These are phyloP conservation scores for Castor canadensis DNA, from an alignment of 2,113 vertebrate genomes.

Conservation along the genomic window DNA sequence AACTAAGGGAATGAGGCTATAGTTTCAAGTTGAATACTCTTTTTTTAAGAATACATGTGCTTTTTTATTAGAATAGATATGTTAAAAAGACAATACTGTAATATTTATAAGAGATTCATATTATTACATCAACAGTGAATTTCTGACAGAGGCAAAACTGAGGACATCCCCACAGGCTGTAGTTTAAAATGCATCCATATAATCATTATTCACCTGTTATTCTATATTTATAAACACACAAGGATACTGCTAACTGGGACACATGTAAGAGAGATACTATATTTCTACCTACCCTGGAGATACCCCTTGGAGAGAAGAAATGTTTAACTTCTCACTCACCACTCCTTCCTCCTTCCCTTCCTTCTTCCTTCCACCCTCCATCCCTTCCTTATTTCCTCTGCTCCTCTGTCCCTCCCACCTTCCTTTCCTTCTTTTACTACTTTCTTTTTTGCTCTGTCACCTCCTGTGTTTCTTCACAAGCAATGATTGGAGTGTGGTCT, in stretches of 20 bases:
- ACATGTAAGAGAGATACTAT: not conserved
- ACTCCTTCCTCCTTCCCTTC: not conserved
- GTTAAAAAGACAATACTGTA: too few species aligned
- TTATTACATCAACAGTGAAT: too few species aligned
- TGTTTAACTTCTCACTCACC: not conserved
- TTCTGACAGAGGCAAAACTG: too few species aligned
- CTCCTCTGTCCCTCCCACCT: too few species aligned
- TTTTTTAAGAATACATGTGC: too few species aligned
- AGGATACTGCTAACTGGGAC: not conserved
- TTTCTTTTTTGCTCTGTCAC: not conserved
- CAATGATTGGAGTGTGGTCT: not conserved
- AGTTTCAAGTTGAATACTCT: not conserved
- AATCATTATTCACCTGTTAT: not conserved
- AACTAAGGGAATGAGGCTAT: not conserved
- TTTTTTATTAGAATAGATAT: too few species aligned
- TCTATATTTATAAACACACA: not conserved
- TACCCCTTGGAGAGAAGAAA: not conserved
- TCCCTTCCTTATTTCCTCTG: rapidly evolving
- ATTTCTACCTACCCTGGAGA: not conserved
- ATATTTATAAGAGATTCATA: too few species aligned
- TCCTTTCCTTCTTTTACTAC: too few species aligned
- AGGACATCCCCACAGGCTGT: too few species aligned
- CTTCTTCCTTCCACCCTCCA: not conserved
- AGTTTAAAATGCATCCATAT: too few species aligned
- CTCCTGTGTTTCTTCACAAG: not conserved